These are phyloP conservation scores for Orchesellides sinensis DNA, from an alignment of 2,888 invertebrate species.

Conservation along the genomic window DNA sequence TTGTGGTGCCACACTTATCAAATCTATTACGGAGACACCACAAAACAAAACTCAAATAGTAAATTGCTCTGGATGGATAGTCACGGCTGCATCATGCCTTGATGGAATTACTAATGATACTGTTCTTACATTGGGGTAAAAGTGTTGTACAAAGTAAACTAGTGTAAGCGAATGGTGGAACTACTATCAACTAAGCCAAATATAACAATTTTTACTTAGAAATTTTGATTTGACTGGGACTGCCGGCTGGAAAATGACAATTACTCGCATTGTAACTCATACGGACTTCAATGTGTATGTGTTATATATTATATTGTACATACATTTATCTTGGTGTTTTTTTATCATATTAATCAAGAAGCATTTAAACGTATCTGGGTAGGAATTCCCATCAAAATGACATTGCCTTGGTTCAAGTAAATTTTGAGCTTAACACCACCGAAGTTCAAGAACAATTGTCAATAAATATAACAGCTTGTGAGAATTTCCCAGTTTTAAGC, in stretches of 20 bases:
- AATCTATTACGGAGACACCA: not conserved
- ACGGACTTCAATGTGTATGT: constrained; percentile 4
- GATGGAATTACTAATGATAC: not conserved
- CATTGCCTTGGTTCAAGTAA: constrained; percentile 20
- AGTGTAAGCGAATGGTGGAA: not conserved
- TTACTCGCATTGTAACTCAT: no score
- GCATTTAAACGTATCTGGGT: not conserved
- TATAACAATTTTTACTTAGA: no score
- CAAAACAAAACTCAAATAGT: no score
- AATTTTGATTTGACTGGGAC: no score
- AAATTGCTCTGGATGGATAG: constrained; percentile 26
- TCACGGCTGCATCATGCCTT: constrained; percentile 32
- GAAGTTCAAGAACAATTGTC: not conserved
- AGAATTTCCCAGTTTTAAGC: no score
- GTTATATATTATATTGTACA: not conserved
- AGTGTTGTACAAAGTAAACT: not conserved
- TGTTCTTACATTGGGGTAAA: not conserved
- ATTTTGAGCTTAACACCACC: not conserved
- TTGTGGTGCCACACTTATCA: constrained; percentile 36
- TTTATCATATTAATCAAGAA: not conserved
- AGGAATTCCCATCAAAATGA: constrained; percentile 22
- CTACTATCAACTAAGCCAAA: not conserved
- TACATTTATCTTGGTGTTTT: not conserved
- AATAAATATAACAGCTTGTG: not conserved
- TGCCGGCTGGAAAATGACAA: no score